Evolutionary conservation across 2,888 invertebrate genomes (phyloP).

Genomic region (Anagyrus pseudococci): DNA sequence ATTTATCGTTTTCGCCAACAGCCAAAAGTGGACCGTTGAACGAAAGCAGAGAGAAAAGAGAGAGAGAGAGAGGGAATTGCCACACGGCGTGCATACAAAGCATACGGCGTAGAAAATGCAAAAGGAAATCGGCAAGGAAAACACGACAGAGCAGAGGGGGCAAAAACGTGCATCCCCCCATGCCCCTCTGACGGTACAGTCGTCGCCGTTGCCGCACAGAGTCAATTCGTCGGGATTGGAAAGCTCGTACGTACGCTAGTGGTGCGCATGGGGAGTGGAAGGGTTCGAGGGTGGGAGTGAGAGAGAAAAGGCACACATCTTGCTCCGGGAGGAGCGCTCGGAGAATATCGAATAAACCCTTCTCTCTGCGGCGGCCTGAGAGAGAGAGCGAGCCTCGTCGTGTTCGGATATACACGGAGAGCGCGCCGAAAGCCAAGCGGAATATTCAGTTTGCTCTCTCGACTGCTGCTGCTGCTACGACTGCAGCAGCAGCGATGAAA

Average conservation of each 20-base stretch:
- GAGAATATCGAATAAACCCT: constrained; percentile 49
- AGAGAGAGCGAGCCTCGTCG: constrained; percentile 9
- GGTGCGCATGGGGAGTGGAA: constrained; percentile 5
- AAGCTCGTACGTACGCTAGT: constrained; percentile 36
- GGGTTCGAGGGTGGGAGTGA: not conserved
- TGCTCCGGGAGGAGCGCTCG: constrained; percentile 37
- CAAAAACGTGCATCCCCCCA: no score
- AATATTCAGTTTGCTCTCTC: constrained; percentile 31
- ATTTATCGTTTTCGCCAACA: not conserved
- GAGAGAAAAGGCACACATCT: constrained; percentile 32
- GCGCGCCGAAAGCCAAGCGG: constrained; percentile 24
- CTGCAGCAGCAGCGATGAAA: no score
- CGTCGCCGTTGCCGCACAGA: no score
- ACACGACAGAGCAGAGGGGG: constrained; percentile 17
- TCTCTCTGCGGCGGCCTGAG: not conserved
- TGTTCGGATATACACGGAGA: constrained; percentile 14
- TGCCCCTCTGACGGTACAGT: no score
- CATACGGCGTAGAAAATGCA: not conserved
- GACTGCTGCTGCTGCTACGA: not conserved
- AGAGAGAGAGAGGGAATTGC: no score
- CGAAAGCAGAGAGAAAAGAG: no score
- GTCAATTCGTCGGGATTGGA: constrained; percentile 41
- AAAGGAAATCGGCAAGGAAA: not conserved
- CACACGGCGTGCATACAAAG: constrained; percentile 28
- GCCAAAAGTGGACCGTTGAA: constrained; percentile 4